Percentiles rank a stretch among this genome's conserved stretches.
Evolutionary conservation across 2,888 invertebrate species (phyloP).

Genomic region (Cryptus armator): DNA sequence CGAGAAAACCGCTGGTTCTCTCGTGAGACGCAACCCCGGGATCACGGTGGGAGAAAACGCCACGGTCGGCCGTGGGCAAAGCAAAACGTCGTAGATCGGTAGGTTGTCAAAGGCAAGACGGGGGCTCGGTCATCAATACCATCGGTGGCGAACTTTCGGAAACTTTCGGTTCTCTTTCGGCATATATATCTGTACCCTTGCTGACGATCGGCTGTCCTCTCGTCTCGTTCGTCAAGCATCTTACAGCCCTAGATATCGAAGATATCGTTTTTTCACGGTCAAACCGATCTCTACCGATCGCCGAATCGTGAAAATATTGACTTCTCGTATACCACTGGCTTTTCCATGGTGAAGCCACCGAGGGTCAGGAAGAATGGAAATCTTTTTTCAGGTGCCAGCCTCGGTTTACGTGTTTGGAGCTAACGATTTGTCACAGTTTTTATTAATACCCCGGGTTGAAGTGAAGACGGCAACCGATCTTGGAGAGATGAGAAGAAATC

Average conservation of each 20-base stretch:
- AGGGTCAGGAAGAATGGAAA: slow-evolving; percentile 11
- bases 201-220: slow-evolving; percentile 55
- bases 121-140: slow-evolving; percentile 49
- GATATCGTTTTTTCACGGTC: slow-evolving; percentile 68
- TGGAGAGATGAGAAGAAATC: slow-evolving; percentile 21
- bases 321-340: slow-evolving; percentile 14
- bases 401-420: slow-evolving; percentile 11
- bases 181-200: slow-evolving; percentile 15
- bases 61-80: slow-evolving; percentile 41
- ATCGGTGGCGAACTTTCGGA: slow-evolving; percentile 24
- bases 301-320: slow-evolving; percentile 60
- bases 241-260: slow-evolving; percentile 75
- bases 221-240: slow-evolving; percentile 72
- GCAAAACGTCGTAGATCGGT: slow-evolving; percentile 50
- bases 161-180: slow-evolving; percentile 23
- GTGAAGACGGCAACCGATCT: slow-evolving; percentile 13
- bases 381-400: slow-evolving; percentile 32
- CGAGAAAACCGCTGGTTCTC: slow-evolving; percentile 26
- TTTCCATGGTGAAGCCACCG: too few relatives aligned
- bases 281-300: slow-evolving; percentile 51
- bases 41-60: background rate
- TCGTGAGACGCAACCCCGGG: slow-evolving; percentile 21
- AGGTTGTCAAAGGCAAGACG: slow-evolving; percentile 52
- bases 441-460: slow-evolving; percentile 48
- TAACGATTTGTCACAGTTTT: slow-evolving; percentile 64